Base-by-base conservation (phyloP, 2,113 vertebrate genomes). In the Castor canadensis region DNA sequence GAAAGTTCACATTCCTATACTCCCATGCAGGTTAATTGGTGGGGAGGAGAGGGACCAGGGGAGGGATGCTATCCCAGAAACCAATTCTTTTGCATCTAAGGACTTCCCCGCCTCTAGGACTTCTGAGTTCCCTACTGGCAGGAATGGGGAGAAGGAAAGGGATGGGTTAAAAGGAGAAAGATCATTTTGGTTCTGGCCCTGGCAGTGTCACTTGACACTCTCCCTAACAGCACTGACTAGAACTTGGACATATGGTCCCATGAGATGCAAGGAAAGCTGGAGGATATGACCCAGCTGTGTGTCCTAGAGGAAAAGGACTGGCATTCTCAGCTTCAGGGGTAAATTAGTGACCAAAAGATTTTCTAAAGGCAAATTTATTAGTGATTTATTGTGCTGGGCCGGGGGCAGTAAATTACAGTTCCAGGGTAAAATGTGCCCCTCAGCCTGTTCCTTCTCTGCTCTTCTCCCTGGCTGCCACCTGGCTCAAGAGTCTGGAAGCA, bases 1-100 rank as follows among this genome's bases (percentile, higher is more conserved):
- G 38, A 73, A 62, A 28, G 62, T 20, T 52, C 16, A 9, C 26
- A 30, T 15, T 35, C 73, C 85, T 32, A 30, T 10, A 8, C 24
- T 64, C 66, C 45, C 40, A 1, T 12, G 5, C 9, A 64, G 81
- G 9, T 5, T 40, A 56, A 40, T 2, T 32, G 17, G n/a, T 62
- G 35, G 24, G 3, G 19, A 15, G 2, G 40, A 47, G 26, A 45
- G 32, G 10, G 56, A 2, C 0, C 8, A 43, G 20, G 3, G 15
- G 24, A 30, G 28, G n/a, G 7, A 4, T 12, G 8, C 4, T 0
- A 60, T 32, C 15, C 52, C 2, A n/a, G 45, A 35, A 75, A 26
- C 43, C 1, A n/a, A 9, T 12, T 43, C 45, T 62, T 56, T 64
- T 52, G 76, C 56, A 12, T 62, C 32, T 6, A 35, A 80, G 32